Evolutionary conservation across 2,113 vertebrate species (phyloP), one percentile per base, ranked within the genome.

Genomic region (Morone chrysops): DNA sequence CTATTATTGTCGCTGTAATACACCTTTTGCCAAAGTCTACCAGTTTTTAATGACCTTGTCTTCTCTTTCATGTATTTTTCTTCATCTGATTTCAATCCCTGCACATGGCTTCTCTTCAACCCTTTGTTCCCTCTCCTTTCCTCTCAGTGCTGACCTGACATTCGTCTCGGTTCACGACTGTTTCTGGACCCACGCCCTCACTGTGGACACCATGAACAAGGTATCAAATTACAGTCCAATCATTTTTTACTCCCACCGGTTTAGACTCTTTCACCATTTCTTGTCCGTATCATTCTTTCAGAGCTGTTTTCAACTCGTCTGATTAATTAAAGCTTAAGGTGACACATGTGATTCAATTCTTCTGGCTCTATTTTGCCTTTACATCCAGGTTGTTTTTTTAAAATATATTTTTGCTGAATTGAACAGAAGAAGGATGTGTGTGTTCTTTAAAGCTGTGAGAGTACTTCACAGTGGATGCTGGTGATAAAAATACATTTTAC

Each of bases 81-180:
- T 57, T 40, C 36, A 43, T 77, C 20, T 83, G 22, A 54, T 63
- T 60, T 80, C 8, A 40, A 18, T 61, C 11, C n/a, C 59, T 57
- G 50, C 25, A 2, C 11, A 22, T 67, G 47, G 36, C 25, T 61
- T 40, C 9, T 50, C 18, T 2, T 57, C 2, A 48, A 4, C 16
- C 67, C 6, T 38, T 12, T 50, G 3, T 0, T 8, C 6, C 20
- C 38, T 13, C 7, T 74, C 25, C 43, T 62, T 45, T 53, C 77
- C 83, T 79, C 43, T 22, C 91, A 99, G 98, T 43, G 95, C 90
- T 4, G 97, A 97, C 11, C 90, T 99, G 82, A 98, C 96, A 4
- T 99, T 99, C 0, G 97, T 98, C 86, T 99, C 98, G 0, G 98
- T 99, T 53, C 98, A 99, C 0, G 98, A 99, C 88, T 99, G 98